Percentiles rank a stretch among this genome's conserved stretches.
phyloP scores from a whole-genome alignment of 2,113 vertebrate genomes.

The Elachura formosa region DNA sequence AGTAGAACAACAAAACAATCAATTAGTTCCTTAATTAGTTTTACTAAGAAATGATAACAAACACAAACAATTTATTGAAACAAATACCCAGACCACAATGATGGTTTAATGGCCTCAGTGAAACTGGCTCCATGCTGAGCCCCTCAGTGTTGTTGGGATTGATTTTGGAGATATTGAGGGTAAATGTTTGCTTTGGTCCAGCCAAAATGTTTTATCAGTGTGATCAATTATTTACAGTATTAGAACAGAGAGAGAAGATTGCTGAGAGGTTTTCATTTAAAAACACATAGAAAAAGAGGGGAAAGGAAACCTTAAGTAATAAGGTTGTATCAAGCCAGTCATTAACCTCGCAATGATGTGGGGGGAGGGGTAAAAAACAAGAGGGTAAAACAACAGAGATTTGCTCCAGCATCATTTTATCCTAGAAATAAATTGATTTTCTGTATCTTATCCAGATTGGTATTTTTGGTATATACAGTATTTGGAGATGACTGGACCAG shows the following conservation, averaged over 20 bases:
- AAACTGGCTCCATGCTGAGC: constrained; percentile 49
- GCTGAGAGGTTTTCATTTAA: constrained; percentile 60
- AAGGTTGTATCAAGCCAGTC: not conserved
- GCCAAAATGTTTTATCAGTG: constrained; percentile 64
- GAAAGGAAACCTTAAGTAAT: constrained; percentile 24
- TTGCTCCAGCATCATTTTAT: not conserved
- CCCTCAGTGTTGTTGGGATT: constrained; percentile 46
- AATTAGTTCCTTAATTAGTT: constrained; percentile 84
- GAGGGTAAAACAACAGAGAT: not conserved
- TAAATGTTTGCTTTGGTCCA: constrained; percentile 63
- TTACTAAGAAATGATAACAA: constrained; percentile 80
- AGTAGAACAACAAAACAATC: constrained; percentile 82
- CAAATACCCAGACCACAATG: constrained; percentile 65
- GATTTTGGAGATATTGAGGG: constrained; percentile 65
- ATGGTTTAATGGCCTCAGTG: constrained; percentile 67
- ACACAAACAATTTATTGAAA: constrained; percentile 77
- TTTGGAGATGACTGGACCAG: not conserved
- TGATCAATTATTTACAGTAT: constrained; percentile 78
- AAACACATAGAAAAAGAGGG: not conserved
- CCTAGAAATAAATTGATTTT: not conserved
- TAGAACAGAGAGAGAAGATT: constrained; percentile 53
- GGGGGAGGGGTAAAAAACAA: no score
- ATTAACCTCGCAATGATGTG: not conserved
- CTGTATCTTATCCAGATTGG: not conserved
- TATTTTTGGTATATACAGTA: not conserved